Conservation (phyloP, 1,140 invertebrate genomes). For the Drosophila repletoides region DNA sequence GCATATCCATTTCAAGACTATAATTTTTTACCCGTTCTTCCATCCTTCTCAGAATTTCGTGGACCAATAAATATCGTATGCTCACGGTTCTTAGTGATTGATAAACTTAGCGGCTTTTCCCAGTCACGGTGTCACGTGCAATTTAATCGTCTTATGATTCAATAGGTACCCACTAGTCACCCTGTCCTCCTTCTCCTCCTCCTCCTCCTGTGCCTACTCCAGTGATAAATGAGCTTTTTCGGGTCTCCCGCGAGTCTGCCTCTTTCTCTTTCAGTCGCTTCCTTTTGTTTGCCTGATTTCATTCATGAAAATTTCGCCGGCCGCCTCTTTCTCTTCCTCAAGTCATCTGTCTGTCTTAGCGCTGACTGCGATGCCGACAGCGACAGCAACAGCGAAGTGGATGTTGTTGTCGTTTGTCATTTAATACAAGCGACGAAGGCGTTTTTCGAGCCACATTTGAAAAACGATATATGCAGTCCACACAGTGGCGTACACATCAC, state of each 20-base stretch:
- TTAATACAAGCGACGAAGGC: constrained; percentile 63
- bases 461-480: constrained; percentile 57
- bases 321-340: constrained; percentile 4
- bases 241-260: not conserved
- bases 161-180: not conserved
- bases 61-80: not conserved
- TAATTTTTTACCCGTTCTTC: constrained; percentile 7
- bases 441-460: constrained; percentile 55
- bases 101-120: constrained; percentile 42
- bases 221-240: constrained; percentile 38
- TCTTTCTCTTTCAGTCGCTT: constrained; percentile 6
- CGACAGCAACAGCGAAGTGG: constrained; percentile 21
- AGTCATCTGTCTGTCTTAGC: constrained; percentile 68
- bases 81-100: constrained; percentile 24
- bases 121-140: constrained; percentile 64
- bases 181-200: not conserved
- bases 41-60: constrained; percentile 38
- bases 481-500: too few relatives aligned
- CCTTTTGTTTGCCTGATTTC: constrained; percentile 49
- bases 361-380: constrained; percentile 14
- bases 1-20: constrained; percentile 45
- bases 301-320: constrained; percentile 57
- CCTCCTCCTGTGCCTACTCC: not conserved
- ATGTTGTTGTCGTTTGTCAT: constrained; percentile 67
- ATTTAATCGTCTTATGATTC: constrained; percentile 71